Percentiles rank a stretch among this genome's conserved stretches.
phyloP scores from a whole-genome alignment of 2,888 invertebrate genomes.

The Macrosiphum euphorbiae region DNA sequence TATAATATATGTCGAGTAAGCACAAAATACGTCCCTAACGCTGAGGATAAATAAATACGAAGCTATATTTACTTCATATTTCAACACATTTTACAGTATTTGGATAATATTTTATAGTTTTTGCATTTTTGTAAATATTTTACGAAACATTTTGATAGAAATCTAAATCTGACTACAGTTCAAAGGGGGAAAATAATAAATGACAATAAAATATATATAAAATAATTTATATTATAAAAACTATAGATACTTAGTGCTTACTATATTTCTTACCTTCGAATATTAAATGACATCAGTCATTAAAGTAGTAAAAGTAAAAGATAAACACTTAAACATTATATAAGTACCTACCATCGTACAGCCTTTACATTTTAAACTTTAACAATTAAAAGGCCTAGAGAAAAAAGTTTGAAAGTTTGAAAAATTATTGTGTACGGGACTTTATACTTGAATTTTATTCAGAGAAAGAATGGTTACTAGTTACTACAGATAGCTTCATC shows the following conservation, averaged over 20 bases:
- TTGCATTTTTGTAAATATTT: neutral
- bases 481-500: neutral
- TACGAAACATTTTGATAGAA: neutral
- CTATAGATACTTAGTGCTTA: neutral
- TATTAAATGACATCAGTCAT: neutral
- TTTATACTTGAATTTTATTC: neutral
- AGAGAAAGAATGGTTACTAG: neutral
- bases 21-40: neutral
- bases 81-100: neutral
- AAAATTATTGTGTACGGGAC: neutral
- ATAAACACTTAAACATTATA: neutral
- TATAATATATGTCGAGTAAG: neutral
- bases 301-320: neutral
- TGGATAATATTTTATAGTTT: neutral
- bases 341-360: neutral
- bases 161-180: neutral
- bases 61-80: neutral
- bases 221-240: neutral
- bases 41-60: neutral
- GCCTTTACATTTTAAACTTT: neutral
- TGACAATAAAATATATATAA: neutral
- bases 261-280: neutral
- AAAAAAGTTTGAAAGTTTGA: neutral
- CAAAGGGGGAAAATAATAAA: neutral
- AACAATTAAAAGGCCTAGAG: neutral